Percentiles rank a stretch among this genome's conserved stretches.
phyloP scores from a whole-genome alignment of 2,888 invertebrate genomes.

The Penaeus monodon region DNA sequence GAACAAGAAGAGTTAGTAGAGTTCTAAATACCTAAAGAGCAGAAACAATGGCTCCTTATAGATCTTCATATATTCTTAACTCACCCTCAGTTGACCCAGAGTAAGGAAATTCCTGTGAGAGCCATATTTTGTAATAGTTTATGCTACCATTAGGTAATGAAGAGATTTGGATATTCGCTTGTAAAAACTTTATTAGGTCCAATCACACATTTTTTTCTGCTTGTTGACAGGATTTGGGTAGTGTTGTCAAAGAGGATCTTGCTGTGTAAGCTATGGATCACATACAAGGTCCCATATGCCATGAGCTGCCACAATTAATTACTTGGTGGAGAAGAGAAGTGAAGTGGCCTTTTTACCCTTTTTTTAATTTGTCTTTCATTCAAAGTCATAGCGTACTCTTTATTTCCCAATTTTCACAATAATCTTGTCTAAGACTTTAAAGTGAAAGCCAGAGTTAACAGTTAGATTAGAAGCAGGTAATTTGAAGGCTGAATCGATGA shows the following conservation, averaged over 20 bases:
- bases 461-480: too few species aligned
- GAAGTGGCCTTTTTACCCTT: not conserved
- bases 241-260: conserved; percentile 16
- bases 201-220: not conserved
- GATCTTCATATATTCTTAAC: conserved; percentile 48
- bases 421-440: too few species aligned
- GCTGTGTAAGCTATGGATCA: conserved; percentile 38
- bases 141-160: too few species aligned
- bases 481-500: too few species aligned
- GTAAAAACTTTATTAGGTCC: too few species aligned
- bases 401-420: too few species aligned
- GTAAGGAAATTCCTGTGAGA: conserved; percentile 5
- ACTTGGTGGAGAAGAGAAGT: conserved; percentile 40
- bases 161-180: too few species aligned
- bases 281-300: conserved; percentile 45
- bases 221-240: conserved; percentile 34
- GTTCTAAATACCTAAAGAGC: conserved; percentile 33
- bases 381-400: too few species aligned
- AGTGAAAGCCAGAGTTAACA: too few species aligned
- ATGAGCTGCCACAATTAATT: conserved; percentile 40
- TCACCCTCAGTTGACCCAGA: conserved; percentile 24
- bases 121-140: too few species aligned
- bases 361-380: too few species aligned
- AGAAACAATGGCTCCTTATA: conserved; percentile 48
- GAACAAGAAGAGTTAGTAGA: not conserved